phyloP scores from a whole-genome alignment of 2,888 invertebrate species.

The Acronicta alni region DNA sequence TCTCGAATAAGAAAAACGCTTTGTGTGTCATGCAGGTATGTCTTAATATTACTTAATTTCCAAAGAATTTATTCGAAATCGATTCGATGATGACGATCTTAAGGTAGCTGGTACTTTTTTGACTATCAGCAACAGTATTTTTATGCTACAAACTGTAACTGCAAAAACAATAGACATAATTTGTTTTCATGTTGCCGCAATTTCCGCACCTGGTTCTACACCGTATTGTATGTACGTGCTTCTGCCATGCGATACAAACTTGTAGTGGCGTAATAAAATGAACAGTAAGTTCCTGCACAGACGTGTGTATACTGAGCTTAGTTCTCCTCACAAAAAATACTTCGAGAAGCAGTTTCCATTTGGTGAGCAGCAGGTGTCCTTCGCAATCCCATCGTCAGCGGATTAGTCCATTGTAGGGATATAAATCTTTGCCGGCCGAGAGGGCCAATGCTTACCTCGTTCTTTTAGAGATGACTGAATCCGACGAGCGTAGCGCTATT shows the following conservation, averaged over 20 bases:
- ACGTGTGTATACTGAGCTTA: slow-evolving; percentile 46
- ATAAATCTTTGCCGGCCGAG: slow-evolving; percentile 76
- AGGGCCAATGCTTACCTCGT: slow-evolving; percentile 71
- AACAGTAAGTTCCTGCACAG: slow-evolving; percentile 38
- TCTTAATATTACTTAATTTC: too few species aligned
- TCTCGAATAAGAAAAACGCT: too few species aligned
- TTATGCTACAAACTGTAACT: slow-evolving; percentile 1
- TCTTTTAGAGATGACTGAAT: slow-evolving; percentile 64
- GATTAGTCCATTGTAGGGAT: slow-evolving; percentile 80
- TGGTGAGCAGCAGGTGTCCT: slow-evolving; percentile 82
- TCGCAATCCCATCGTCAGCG: slow-evolving; percentile 82
- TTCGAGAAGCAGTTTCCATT: slow-evolving; percentile 75
- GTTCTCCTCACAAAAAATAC: slow-evolving; percentile 58
- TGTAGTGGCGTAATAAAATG: slow-evolving; percentile 44
- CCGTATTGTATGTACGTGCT: slow-evolving; percentile 45
- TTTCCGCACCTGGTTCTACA: slow-evolving; percentile 43
- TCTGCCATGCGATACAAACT: slow-evolving; percentile 35
- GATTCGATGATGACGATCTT: too few species aligned
- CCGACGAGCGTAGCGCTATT: slow-evolving; percentile 38
- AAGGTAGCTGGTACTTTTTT: too few species aligned
- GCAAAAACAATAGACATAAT: slow-evolving; percentile 21
- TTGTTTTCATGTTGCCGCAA: slow-evolving; percentile 35
- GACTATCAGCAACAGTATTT: not conserved
- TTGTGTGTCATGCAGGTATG: too few species aligned
- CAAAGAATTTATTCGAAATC: too few species aligned